Base-by-base conservation (phyloP, 2,888 invertebrate genomes). In the Atrina japonica region DNA sequence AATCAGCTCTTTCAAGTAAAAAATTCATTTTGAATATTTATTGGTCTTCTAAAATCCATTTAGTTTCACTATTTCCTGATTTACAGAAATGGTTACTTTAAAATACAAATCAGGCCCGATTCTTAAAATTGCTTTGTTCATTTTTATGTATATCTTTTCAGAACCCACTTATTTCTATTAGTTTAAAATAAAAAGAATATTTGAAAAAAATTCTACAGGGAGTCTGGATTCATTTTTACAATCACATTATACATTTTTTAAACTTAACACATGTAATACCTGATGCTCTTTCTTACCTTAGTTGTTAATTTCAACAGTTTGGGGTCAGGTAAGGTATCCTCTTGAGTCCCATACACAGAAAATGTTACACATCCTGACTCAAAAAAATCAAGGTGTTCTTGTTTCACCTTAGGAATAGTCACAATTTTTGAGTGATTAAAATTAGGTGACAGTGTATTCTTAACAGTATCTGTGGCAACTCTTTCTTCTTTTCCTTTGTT, bases 311-410 rank as follows among this genome's bases (percentile, higher is more conserved):
- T 89, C 35, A 82, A 64, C 5, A 90, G 83, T 66, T 87, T 88
- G 14, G 83, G 77, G 66, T 90, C 87, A 11, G 83, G 80, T 9
- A 76, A 65, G 0, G 81, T 73, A 64, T 91, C 91, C 56, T 90
- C 90, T 70, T 91, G 91, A n/a, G 82, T 80, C 0, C 88, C 90
- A 72, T 88, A 90, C 3, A 91, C 80, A 58, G 84, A 73, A 76
- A 91, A 89, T 14, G 89, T 90, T 55, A 91, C 87, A 77, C 86
- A 88, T 23, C 89, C 88, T 23, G 75, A 75, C 56, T 89, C 88
- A 74, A 91, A 91, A 78, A 88, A 91, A 21, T 88, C 86, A 30
- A 91, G 79, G 77, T 89, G 89, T n/a, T 89, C 88, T 68, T 86
- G 80, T 11, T 80, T 84, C 21, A 90, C 77, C 27, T 78, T 80